Conservation (phyloP, 2,888 invertebrate genomes). For the Noctua pronuba region DNA sequence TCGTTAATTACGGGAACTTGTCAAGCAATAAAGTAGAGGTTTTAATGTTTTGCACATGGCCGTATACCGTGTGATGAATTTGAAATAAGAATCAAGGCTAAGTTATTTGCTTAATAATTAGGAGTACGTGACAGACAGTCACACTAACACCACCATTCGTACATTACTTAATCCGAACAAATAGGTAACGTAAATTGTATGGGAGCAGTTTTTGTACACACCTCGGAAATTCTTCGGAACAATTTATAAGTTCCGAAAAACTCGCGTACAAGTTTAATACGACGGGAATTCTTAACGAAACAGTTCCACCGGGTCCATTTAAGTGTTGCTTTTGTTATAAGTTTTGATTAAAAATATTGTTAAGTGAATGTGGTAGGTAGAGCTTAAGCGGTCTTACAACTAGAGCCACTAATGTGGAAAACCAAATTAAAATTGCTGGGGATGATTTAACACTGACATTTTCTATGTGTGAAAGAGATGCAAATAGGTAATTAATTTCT, state of each 20-base stretch:
- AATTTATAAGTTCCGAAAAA: constrained; percentile 67
- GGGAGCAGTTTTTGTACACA: constrained; percentile 42
- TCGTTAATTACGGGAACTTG: too few species aligned
- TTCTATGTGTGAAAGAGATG: not conserved
- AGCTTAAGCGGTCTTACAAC: too few species aligned
- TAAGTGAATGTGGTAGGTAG: constrained; percentile 23
- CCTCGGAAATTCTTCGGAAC: constrained; percentile 59
- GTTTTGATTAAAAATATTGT: constrained; percentile 66
- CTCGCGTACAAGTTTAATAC: constrained; percentile 66
- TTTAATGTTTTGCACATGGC: too few species aligned
- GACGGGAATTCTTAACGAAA: constrained; percentile 63
- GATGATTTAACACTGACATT: not conserved
- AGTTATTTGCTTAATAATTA: too few species aligned
- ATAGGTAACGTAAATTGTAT: constrained; percentile 42
- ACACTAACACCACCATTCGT: not conserved
- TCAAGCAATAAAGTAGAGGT: too few species aligned
- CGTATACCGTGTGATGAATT: too few species aligned
- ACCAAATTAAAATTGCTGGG: not conserved
- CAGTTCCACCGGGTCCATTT: constrained; percentile 53
- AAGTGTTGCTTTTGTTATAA: constrained; percentile 52
- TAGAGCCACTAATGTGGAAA: not conserved
- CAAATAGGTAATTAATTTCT: not conserved
- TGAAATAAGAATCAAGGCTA: too few species aligned
- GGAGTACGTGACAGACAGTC: too few species aligned
- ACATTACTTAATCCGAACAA: constrained; percentile 31